Conservation (phyloP, 2,888 invertebrate species). For the Rapana venosa region DNA sequence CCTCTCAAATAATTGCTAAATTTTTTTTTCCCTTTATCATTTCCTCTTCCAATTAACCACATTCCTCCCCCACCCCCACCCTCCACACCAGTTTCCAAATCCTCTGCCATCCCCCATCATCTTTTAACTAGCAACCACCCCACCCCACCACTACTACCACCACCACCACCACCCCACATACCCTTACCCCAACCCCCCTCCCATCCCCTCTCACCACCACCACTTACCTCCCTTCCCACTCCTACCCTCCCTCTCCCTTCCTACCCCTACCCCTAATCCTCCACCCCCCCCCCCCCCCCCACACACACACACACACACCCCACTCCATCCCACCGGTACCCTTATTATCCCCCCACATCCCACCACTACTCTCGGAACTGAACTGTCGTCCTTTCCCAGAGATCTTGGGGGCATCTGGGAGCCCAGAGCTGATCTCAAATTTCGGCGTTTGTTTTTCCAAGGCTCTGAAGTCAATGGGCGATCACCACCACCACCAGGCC, state of each 20-base stretch:
- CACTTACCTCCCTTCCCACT: no score
- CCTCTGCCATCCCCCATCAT: no score
- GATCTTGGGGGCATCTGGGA: no score
- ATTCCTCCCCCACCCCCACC: no score
- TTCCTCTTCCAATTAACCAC: no score
- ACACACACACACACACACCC: background rate
- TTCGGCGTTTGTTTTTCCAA: constrained; percentile 8
- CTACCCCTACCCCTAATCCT: background rate
- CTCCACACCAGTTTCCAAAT: no score
- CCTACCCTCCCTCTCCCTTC: background rate
- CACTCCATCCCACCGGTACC: background rate
- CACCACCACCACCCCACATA: no score
- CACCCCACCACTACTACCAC: no score
- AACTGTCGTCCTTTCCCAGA: background rate
- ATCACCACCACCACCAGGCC: background rate
- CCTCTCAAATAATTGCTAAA: background rate
- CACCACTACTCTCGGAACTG: background rate
- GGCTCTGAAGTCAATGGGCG: background rate
- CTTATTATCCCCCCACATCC: background rate
- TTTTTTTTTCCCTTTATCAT: no score
- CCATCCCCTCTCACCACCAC: no score
- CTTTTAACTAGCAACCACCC: no score
- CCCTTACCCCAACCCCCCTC: no score
- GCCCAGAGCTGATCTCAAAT: constrained; percentile 12
- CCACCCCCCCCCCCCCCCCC: background rate